These are phyloP conservation scores for Exaiptasia diaphana DNA, from an alignment of 64 coral and sea anemone genomes.

Conservation along the genomic window DNA sequence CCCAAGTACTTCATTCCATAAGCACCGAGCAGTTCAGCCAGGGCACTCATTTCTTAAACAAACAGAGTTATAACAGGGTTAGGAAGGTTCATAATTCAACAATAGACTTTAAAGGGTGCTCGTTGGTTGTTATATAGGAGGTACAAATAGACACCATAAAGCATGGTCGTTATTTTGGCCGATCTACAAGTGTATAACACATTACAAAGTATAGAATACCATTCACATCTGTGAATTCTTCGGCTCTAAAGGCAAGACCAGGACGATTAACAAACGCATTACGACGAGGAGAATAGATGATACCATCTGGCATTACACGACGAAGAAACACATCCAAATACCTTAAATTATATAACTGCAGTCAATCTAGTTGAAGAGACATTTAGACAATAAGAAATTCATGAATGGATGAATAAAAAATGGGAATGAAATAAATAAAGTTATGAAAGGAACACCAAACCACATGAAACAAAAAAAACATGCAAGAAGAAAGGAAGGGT, in stretches of 20 bases:
- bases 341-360: conserved; percentile 54
- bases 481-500: too few species aligned
- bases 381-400: too few species aligned
- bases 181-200: too few species aligned
- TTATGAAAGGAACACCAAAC: too few species aligned
- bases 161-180: too few species aligned
- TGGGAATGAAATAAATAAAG: too few species aligned
- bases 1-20: conserved; percentile 95
- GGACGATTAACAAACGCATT: conserved; percentile 78
- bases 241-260: conserved; percentile 66
- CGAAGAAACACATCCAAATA: conserved; percentile 94
- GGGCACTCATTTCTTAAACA: conserved; percentile 76
- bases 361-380: neutral
- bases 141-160: too few species aligned
- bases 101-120: neutral
- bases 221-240: conserved; percentile 85
- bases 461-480: too few species aligned
- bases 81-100: too few species aligned
- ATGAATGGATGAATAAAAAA: too few species aligned
- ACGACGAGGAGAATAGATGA: conserved; percentile 76
- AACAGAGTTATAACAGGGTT: neutral
- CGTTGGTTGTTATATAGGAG: neutral
- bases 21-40: conserved; percentile 82
- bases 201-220: conserved; percentile 16
- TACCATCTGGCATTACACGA: conserved; percentile 79